A percentile compares a stretch with the other conserved stretches of the same genome.
phyloP scores from a whole-genome alignment of 2,797 vertebrate genomes.

The Lindbergichthys nudifrons region DNA sequence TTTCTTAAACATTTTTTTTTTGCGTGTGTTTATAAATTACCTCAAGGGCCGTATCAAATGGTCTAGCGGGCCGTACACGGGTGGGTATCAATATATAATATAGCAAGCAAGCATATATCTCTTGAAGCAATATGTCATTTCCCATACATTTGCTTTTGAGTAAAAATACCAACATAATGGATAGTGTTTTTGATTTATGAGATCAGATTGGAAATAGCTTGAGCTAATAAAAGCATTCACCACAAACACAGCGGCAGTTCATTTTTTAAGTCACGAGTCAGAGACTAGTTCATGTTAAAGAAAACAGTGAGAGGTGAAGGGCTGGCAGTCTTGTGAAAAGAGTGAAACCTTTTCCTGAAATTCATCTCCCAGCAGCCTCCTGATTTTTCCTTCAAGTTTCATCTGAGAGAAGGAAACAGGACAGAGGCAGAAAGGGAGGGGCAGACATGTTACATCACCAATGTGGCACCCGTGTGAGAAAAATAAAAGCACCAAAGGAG shows the following conservation, averaged over 20 bases:
- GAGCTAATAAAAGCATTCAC: neutral
- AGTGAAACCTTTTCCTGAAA: slow-evolving; percentile 90
- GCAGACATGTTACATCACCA: slow-evolving; percentile 69
- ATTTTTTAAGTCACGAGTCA: neutral
- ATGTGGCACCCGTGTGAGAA: slow-evolving; percentile 70
- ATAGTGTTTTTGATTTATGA: neutral
- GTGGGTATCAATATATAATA: no score
- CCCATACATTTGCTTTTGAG: no score
- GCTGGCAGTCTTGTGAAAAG: slow-evolving; percentile 24
- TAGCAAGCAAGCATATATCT: no score
- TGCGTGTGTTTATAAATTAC: no score
- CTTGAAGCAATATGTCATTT: no score
- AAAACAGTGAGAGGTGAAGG: neutral
- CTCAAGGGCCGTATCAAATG: no score
- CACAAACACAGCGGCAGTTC: neutral
- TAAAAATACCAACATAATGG: no score
- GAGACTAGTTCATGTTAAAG: slow-evolving; percentile 2
- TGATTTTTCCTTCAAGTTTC: slow-evolving; percentile 90
- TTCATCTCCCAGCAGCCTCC: slow-evolving; percentile 88
- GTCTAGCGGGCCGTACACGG: no score
- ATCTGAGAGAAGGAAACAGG: slow-evolving; percentile 82
- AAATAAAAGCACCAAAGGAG: neutral
- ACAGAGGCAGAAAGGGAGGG: slow-evolving; percentile 34
- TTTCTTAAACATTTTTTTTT: no score
- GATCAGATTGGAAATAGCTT: neutral